phyloP scores from a whole-genome alignment of 2,888 invertebrate species.

The Torymus tubicola region DNA sequence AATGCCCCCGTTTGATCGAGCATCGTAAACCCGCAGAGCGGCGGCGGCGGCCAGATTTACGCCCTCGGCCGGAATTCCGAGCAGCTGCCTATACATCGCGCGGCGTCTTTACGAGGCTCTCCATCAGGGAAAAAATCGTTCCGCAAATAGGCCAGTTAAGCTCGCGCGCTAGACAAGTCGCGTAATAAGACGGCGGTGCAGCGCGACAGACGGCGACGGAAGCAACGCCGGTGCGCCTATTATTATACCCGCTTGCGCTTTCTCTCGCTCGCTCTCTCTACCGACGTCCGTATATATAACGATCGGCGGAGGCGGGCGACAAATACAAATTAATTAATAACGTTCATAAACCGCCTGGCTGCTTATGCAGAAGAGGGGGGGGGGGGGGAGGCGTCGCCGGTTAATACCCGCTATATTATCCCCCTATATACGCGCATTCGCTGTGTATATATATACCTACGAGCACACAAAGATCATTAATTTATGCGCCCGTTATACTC shows the following conservation, averaged over 20 bases:
- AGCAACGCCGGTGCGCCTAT: no score
- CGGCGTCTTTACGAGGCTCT: background rate
- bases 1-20: no score
- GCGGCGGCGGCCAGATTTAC: conserved; percentile 10
- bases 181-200: conserved; percentile 23
- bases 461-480: conserved; percentile 69
- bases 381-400: conserved; percentile 62
- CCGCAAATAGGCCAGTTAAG: conserved; percentile 33
- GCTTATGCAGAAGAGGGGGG: conserved; percentile 55
- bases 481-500: conserved; percentile 62
- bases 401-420: conserved; percentile 72
- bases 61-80: background rate
- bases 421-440: conserved; percentile 60
- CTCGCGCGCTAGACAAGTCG: conserved; percentile 6
- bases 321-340: conserved; percentile 73
- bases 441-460: conserved; percentile 21
- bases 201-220: background rate
- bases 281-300: conserved; percentile 62
- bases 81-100: background rate
- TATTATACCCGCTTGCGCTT: conserved; percentile 4
- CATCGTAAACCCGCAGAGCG: no score
- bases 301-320: conserved; percentile 63
- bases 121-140: conserved; percentile 13
- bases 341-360: conserved; percentile 67
- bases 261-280: conserved; percentile 47